Base-by-base conservation (phyloP, 1,140 invertebrate genomes). In the Heliconius nattereri region DNA sequence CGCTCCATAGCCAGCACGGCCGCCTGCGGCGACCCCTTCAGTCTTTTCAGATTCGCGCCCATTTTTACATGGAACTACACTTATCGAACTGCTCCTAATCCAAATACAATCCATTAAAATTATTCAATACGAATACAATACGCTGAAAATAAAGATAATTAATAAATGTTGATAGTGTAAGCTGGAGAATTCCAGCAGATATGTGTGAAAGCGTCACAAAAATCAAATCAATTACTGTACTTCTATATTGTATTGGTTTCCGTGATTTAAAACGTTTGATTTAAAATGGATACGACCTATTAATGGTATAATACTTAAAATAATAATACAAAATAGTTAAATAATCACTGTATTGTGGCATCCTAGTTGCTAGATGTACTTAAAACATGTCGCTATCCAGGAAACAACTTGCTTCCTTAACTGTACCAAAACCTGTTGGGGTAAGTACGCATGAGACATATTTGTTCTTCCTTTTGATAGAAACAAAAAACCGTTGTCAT, bases 31-130 rank as follows among this genome's bases (percentile, higher is more conserved):
- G 89, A 90, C 91, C 88, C 89, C 88, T 84, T 94, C 90, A 94
- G 93, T 94, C 92, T 91, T 93, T 93, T 93, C 92, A 93, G 91
- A 91, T 90, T 90, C 92, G 93, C 93, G 87, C 85, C 92, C 92
- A 93, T 92, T 94, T 92, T 93, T 92, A 92, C 87, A 91, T 92
- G 89, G 85, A 92, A 91, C 90, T 86, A 92, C 83, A 85, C 79
- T 85, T 82, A 91, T 84, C 89, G 91, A 92, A 89, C 85, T 87
- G 81, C 78, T 85, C 79, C 79, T 83, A 82, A 87, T 88, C 89
- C 87, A 90, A 86, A 78, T 40, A 72, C 20, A 72, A 37, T 72
- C 2, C 1, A 20, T 72, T 72, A 2, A 72, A 20, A 66, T 29
- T 66, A 66, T 66, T 11, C 8, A 60, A 23, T 60, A 7, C 7